Evolutionary conservation across 2,113 vertebrate genomes (phyloP), one percentile per base, ranked within the genome.

Genomic region (Thamnophis sirtalis): DNA sequence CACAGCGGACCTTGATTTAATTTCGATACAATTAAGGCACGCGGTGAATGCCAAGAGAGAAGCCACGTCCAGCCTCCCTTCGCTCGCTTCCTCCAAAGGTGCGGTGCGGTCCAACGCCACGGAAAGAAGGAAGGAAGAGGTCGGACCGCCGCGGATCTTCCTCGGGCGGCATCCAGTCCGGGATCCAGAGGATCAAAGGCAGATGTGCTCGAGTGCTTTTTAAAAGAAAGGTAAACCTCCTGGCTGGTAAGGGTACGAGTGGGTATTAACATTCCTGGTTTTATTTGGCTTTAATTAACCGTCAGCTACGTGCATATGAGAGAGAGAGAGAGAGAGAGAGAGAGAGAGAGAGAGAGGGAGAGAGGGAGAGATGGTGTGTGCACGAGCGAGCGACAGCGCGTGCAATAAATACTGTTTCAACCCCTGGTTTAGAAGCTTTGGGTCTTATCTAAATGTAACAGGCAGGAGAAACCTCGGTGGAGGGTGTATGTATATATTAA

Each of bases 1-100:
- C 98, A 99, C 98, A 99, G 98, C 98, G 98, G 98, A 99, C 98
- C 98, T 99, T 99, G 98, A 99, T 99, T 99, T 99, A 99, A 99
- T 99, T 98, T 99, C 98, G 98, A 92, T 99, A 98, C 98, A 98
- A 98, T 98, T 98, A 98, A 98, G 98, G 98, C 98, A 98, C 98
- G 98, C 98, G 98, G 98, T 98, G 98, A 98, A 98, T 98, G 98
- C 98, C 98, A 98, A 98, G 98, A 98, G 98, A 97, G 97, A 98
- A 98, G 98, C 97, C 98, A 48, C 96, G 26, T 58, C 97, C 97
- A 94, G 24, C 95, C 95, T 93, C 60, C 9, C 56, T 21, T 19
- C 55, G 43, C 43, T 60, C 13, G 33, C 51, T 19, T 50, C 50
- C 28, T 88, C 26, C 24, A 50, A 9, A 86, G 22, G 43, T 80